These are phyloP conservation scores for Stegana nigrithorax DNA, from an alignment of 2,888 invertebrate species.

Conservation along the genomic window DNA sequence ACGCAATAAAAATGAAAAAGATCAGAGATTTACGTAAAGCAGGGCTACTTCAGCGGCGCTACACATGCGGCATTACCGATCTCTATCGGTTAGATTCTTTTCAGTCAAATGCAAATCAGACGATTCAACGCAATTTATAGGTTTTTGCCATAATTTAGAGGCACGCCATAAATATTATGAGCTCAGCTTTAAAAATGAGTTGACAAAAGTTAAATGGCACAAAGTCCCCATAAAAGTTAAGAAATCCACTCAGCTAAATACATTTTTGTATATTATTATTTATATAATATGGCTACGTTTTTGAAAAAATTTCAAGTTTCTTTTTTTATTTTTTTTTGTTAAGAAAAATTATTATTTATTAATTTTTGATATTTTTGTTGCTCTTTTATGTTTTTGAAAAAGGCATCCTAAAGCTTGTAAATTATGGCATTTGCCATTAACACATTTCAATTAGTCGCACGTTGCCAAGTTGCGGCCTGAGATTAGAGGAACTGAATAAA, in stretches of 20 bases:
- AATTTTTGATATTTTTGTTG: neutral
- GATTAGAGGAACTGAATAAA: no score
- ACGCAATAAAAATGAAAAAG: neutral
- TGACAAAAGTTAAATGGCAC: slow-evolving; percentile 9
- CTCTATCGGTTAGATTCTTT: no score
- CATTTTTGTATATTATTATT: neutral
- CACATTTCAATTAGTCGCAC: slow-evolving; percentile 54
- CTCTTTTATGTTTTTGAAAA: slow-evolving; percentile 18
- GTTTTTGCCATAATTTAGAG: neutral
- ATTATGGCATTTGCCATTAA: slow-evolving; percentile 45
- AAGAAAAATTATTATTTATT: no score
- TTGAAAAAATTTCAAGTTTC: no score
- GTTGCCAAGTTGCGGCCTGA: neutral
- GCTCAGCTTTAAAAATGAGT: neutral
- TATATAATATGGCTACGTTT: no score
- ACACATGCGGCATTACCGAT: neutral
- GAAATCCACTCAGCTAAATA: neutral
- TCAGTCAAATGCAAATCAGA: neutral
- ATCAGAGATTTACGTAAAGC: neutral
- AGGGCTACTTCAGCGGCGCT: neutral
- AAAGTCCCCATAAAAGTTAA: slow-evolving; percentile 14
- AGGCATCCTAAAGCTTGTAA: slow-evolving; percentile 31
- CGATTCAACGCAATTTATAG: neutral
- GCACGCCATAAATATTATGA: neutral
- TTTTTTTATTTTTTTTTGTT: no score